These are phyloP conservation scores for Corythucha ciliata DNA, from an alignment of 2,888 invertebrate genomes.

Conservation along the genomic window DNA sequence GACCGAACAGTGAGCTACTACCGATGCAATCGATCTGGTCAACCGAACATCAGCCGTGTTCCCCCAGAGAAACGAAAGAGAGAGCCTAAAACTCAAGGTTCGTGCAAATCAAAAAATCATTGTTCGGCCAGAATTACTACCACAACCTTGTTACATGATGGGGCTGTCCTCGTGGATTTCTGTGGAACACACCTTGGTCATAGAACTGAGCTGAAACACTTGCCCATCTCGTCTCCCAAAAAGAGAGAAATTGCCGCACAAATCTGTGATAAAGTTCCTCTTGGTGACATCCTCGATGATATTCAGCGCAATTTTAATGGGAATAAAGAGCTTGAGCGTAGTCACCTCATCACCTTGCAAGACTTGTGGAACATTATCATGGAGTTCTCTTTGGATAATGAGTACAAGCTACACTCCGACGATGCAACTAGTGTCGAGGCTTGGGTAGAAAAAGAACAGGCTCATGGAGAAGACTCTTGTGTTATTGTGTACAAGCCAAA, in stretches of 20 bases:
- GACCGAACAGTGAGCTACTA: not conserved
- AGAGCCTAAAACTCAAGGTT: not conserved
- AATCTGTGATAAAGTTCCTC: slow-evolving; percentile 10
- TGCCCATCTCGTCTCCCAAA: slow-evolving; percentile 7
- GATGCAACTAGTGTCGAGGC: slow-evolving; percentile 3
- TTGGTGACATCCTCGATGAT: slow-evolving; percentile 1
- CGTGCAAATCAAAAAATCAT: not conserved
- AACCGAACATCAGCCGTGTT: not conserved
- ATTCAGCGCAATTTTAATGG: not conserved
- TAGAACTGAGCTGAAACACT: slow-evolving; percentile 9
- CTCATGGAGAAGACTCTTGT: not conserved
- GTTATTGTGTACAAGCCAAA: slow-evolving; percentile 28
- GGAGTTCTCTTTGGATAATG: not conserved
- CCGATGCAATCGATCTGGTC: not conserved
- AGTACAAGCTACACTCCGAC: not conserved
- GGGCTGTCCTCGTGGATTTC: not conserved
- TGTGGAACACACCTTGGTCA: slow-evolving; percentile 21
- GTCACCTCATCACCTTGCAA: slow-evolving; percentile 7
- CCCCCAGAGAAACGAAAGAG: not conserved
- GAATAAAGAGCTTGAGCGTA: slow-evolving; percentile 1
- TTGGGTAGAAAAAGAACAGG: slow-evolving; percentile 7
- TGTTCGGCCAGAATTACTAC: slow-evolving; percentile 9
- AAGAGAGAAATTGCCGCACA: slow-evolving; percentile 12
- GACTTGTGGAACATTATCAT: slow-evolving; percentile 8
- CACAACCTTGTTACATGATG: not conserved